phyloP scores from a whole-genome alignment of 2,113 vertebrate species.

The Amphilophus citrinellus region DNA sequence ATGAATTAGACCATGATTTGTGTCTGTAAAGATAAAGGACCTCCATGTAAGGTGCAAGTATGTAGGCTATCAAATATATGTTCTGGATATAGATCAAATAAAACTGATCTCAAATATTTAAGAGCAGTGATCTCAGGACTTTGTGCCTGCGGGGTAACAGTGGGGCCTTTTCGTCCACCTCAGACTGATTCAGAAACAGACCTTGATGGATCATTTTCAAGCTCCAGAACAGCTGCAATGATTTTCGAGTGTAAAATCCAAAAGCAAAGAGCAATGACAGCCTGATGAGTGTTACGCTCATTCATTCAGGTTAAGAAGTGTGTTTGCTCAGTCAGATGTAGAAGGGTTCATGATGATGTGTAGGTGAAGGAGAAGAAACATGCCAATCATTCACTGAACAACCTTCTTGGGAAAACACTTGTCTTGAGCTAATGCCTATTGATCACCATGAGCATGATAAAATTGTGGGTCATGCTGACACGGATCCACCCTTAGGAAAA shows the following conservation, averaged over 20 bases:
- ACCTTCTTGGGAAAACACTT: slow-evolving; percentile 56
- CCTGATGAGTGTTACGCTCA: neutral
- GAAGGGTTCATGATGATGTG: slow-evolving; percentile 26
- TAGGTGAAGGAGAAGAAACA: slow-evolving; percentile 26
- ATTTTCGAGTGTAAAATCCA: neutral
- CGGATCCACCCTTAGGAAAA: slow-evolving; percentile 40
- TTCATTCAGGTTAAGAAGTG: slow-evolving; percentile 25
- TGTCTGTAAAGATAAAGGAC: neutral
- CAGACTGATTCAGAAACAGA: neutral
- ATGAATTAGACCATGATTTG: neutral
- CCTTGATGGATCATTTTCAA: slow-evolving; percentile 20
- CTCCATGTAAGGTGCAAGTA: neutral
- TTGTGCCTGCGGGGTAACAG: neutral
- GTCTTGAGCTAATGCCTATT: slow-evolving; percentile 63
- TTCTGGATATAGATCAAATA: neutral
- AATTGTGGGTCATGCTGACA: slow-evolving; percentile 43
- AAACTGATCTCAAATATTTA: neutral
- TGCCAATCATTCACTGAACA: slow-evolving; percentile 57
- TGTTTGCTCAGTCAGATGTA: slow-evolving; percentile 18
- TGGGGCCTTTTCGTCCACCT: neutral
- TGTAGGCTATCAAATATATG: neutral
- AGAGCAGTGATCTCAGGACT: neutral
- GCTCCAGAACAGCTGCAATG: neutral
- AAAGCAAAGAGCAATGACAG: slow-evolving; percentile 17
- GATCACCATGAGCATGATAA: slow-evolving; percentile 48